Percentiles rank a stretch among this genome's conserved stretches.
Evolutionary conservation across 1,140 invertebrate species (phyloP).

Genomic region (Bactericera cockerelli): DNA sequence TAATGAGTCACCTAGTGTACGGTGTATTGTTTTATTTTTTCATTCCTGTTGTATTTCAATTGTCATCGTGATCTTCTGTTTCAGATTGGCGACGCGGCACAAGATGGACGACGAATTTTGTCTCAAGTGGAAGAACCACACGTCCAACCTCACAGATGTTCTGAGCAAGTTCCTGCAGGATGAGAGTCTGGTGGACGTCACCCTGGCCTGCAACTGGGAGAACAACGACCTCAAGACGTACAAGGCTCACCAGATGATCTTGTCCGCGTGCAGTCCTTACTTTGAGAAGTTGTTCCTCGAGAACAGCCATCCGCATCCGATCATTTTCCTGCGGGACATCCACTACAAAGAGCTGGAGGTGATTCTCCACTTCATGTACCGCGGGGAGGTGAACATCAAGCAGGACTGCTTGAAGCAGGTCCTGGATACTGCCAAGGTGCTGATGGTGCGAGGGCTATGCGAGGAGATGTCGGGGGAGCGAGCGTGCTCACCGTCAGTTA

Average conservation of each 20-base stretch:
- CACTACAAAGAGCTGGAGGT: conserved; percentile 73
- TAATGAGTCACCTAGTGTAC: too few species aligned
- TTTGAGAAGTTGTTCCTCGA: conserved; percentile 85
- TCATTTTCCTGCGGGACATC: conserved; percentile 81
- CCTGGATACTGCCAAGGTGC: conserved; percentile 75
- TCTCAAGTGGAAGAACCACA: conserved; percentile 88
- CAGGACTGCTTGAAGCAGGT: conserved; percentile 74
- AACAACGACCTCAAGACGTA: conserved; percentile 39
- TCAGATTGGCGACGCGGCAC: neutral
- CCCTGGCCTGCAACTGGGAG: conserved; percentile 78
- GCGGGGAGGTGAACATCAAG: conserved; percentile 75
- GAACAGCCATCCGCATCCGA: conserved; percentile 79
- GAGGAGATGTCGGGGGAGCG: conserved; percentile 43
- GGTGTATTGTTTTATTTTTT: too few species aligned
- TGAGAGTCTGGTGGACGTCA: conserved; percentile 80
- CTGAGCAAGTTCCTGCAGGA: conserved; percentile 67
- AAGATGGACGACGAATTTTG: conserved; percentile 83
- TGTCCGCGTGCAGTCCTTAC: conserved; percentile 87
- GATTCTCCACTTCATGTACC: conserved; percentile 78
- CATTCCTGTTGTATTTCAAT: too few species aligned
- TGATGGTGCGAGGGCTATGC: conserved; percentile 77
- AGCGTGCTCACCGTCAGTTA: neutral
- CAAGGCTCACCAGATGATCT: conserved; percentile 82
- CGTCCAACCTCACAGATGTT: conserved; percentile 73
- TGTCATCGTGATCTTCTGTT: too few species aligned